A percentile compares a stretch with the other conserved stretches of the same genome.
Conservation (phyloP, 2,888 invertebrate genomes). For the Pediacus dermestoides region DNA sequence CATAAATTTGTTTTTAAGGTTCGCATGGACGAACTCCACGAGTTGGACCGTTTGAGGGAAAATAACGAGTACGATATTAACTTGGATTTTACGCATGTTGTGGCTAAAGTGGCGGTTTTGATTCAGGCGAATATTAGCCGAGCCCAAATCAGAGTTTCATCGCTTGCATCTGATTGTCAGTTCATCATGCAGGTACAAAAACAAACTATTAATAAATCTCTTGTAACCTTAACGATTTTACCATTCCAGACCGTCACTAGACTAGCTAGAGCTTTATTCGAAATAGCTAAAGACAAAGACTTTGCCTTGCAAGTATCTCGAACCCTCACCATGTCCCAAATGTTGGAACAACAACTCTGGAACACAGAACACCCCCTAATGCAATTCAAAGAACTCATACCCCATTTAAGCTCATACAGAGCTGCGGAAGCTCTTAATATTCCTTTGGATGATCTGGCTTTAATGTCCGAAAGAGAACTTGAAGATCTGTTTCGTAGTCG, state of each 20-base stretch:
- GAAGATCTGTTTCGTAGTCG: constrained; percentile 76
- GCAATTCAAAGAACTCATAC: constrained; percentile 72
- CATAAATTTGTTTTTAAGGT: constrained; percentile 58
- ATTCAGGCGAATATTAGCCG: constrained; percentile 87
- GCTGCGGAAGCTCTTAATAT: constrained; percentile 78
- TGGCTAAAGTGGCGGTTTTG: constrained; percentile 93
- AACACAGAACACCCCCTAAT: constrained; percentile 78
- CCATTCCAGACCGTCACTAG: constrained; percentile 77
- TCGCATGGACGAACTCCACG: constrained; percentile 91
- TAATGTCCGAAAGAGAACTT: constrained; percentile 84
- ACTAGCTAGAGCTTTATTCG: constrained; percentile 89
- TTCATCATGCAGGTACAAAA: constrained; percentile 78
- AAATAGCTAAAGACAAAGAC: constrained; percentile 75
- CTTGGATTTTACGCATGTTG: constrained; percentile 82
- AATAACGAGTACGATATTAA: constrained; percentile 76
- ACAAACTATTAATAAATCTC: not conserved
- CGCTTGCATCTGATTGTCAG: constrained; percentile 81
- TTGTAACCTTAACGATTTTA: not conserved
- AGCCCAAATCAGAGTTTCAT: constrained; percentile 76
- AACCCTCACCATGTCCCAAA: constrained; percentile 83
- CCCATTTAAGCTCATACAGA: constrained; percentile 68
- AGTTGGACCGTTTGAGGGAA: constrained; percentile 74
- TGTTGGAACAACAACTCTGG: constrained; percentile 92
- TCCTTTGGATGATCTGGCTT: constrained; percentile 72
- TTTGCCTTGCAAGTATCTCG: constrained; percentile 86